Base-by-base conservation (phyloP, 2,888 invertebrate genomes). In the Scaptomyza parva region DNA sequence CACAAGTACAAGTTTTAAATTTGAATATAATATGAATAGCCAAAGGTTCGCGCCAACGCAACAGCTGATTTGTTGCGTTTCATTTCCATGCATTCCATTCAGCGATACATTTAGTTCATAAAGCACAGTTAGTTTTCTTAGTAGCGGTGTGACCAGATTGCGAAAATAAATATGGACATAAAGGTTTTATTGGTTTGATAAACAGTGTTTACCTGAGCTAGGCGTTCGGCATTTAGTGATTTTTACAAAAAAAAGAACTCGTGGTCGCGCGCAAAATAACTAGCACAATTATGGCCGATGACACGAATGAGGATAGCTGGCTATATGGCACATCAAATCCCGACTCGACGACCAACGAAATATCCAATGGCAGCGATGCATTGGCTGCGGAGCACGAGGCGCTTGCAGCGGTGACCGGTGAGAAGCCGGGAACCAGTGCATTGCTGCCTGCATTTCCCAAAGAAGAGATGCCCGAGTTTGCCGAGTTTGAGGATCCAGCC, bases 281-380 rank as follows among this genome's bases (percentile, higher is more conserved):
- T 18, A 58, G 26, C 37, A 59, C 37, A 50, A 67, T 8, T 7
- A 94, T 94, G 94, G 94, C 94, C 81, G 95, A 95, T 67, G 94
- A 94, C 78, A 91, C 92, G 3, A 96, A 95, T 92, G 97, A 97
- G 90, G 97, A 97, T 92, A 96, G 94, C 89, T 97, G 97, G 97
- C 92, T 97, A 65, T 97, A 97, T 88, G 97, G 97, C 18, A 96
- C 96, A 86, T 94, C 95, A 1, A 94, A 93, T 84, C 93, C 93
- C 30, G 91, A 92, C 52, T 91, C 90, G 0, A 90, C 90, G 22
- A 91, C 91, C 53, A 90, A 89, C 52, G 91, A 88, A 77, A 63
- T 78, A 77, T 73, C 80, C 55, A 55, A 69, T 58, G 52, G 86
- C 71, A 54, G 78, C 68, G 71, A 79, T 39, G 67, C 64, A 20